Evolutionary conservation across 64 coral and sea anemone genomes (phyloP).

Genomic region (Orbicella faveolata): DNA sequence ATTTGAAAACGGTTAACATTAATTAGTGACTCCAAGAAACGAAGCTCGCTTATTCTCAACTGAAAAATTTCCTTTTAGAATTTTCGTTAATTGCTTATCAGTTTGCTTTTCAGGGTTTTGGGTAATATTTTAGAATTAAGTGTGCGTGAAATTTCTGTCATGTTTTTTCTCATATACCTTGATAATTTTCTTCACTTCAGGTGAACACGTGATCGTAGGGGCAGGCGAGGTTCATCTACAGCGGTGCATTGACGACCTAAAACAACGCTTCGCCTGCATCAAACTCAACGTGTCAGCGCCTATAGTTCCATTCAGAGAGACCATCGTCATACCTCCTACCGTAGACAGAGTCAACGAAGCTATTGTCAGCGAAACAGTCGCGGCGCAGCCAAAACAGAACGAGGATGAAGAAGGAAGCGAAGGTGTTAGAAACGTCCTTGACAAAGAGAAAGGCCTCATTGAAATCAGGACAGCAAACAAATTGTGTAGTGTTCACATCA

Average conservation of each 20-base stretch:
- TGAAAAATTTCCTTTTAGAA: no score
- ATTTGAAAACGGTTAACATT: no score
- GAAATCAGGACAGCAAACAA: constrained; percentile 80
- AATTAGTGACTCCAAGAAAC: no score
- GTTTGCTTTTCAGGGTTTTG: no score
- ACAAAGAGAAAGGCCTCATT: constrained; percentile 60
- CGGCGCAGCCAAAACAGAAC: constrained; percentile 21
- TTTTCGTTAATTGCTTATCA: no score
- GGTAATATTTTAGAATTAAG: no score
- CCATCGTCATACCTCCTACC: constrained; percentile 77
- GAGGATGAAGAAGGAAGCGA: neutral
- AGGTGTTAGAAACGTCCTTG: neutral
- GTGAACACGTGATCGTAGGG: constrained; percentile 91
- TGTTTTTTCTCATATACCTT: neutral
- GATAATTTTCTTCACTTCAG: constrained; percentile 43
- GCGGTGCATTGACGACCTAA: constrained; percentile 87
- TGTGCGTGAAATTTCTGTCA: no score
- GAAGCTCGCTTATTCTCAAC: no score
- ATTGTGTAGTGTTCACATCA: constrained; percentile 67
- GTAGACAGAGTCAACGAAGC: constrained; percentile 95
- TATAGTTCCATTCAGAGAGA: constrained; percentile 94
- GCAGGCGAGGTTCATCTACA: constrained; percentile 96
- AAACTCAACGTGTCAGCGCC: constrained; percentile 92
- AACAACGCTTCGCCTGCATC: constrained; percentile 79
- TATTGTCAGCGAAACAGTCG: constrained; percentile 56